These are phyloP conservation scores for Lepidochitona cinerea DNA, from an alignment of 2,888 invertebrate species.

Conservation along the genomic window DNA sequence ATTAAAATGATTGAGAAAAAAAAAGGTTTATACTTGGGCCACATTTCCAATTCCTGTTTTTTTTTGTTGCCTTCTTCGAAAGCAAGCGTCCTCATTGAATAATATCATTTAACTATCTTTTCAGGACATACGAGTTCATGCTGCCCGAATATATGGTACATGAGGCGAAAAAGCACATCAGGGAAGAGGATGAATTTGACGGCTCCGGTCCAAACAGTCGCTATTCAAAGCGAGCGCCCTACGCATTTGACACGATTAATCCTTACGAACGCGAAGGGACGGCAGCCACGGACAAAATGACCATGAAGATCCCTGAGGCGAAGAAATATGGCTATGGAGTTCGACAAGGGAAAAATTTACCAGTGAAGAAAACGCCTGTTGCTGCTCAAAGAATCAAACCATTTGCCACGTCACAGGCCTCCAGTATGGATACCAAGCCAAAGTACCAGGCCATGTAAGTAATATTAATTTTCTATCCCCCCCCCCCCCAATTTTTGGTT, in stretches of 20 bases:
- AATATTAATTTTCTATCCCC: too few species aligned
- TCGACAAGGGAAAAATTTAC: slow-evolving; percentile 42
- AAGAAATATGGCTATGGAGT: slow-evolving; percentile 54
- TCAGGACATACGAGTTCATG: slow-evolving; percentile 54
- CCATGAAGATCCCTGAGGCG: slow-evolving; percentile 50
- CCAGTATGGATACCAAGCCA: not conserved
- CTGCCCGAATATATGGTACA: slow-evolving; percentile 68
- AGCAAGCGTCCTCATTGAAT: too few species aligned
- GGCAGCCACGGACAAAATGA: slow-evolving; percentile 51
- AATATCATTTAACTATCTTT: too few species aligned
- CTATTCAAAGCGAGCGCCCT: slow-evolving; percentile 33
- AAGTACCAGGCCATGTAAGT: slow-evolving; percentile 1
- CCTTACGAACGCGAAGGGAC: slow-evolving; percentile 48
- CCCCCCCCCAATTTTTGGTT: too few species aligned
- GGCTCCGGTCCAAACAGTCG: slow-evolving; percentile 18
- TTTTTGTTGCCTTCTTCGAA: too few species aligned
- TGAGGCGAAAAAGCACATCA: slow-evolving; percentile 70
- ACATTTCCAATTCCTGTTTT: too few species aligned
- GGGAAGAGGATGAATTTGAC: slow-evolving; percentile 15
- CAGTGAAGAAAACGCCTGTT: slow-evolving; percentile 21
- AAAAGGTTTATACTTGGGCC: too few species aligned
- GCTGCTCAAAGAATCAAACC: slow-evolving; percentile 28
- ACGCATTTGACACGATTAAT: slow-evolving; percentile 43
- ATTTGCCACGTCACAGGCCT: not conserved
- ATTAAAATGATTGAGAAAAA: too few species aligned